Percentiles rank a stretch among this genome's conserved stretches.
Conservation (phyloP, 2,888 invertebrate genomes). For the Polymixis flavicincta region DNA sequence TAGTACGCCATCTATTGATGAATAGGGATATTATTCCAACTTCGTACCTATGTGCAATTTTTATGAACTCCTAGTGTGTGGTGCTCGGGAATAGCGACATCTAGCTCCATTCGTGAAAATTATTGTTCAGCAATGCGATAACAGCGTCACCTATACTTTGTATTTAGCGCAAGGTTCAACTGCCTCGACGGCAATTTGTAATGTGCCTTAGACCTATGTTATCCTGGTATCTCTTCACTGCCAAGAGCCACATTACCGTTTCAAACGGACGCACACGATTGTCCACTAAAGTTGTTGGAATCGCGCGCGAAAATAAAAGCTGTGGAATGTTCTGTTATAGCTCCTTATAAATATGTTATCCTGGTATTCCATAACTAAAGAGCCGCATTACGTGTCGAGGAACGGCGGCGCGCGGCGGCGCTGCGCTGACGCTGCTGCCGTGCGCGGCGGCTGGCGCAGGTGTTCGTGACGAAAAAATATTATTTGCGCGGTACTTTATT, state of each 20-base stretch:
- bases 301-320: neutral
- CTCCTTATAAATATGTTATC: slow-evolving; percentile 10
- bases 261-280: slow-evolving; percentile 6
- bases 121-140: neutral
- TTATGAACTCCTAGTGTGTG: neutral
- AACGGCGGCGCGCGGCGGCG: neutral
- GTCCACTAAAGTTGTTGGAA: slow-evolving; percentile 4
- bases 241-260: slow-evolving; percentile 48
- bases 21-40: slow-evolving; percentile 9
- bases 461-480: neutral
- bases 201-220: slow-evolving; percentile 16
- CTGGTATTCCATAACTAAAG: slow-evolving; percentile 37
- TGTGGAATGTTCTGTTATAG: slow-evolving; percentile 10
- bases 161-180: neutral
- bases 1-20: slow-evolving; percentile 33
- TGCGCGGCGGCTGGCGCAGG: neutral
- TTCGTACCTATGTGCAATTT: neutral
- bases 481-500: slow-evolving; percentile 1
- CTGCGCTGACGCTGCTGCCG: neutral
- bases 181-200: neutral
- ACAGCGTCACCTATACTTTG: slow-evolving; percentile 1
- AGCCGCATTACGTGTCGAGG: slow-evolving; percentile 13
- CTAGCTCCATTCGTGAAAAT: slow-evolving; percentile 18
- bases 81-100: slow-evolving; percentile 25
- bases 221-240: slow-evolving; percentile 42